These are phyloP conservation scores for Pachycephus smyrnensis DNA, from an alignment of 2,888 invertebrate species.

Conservation along the genomic window DNA sequence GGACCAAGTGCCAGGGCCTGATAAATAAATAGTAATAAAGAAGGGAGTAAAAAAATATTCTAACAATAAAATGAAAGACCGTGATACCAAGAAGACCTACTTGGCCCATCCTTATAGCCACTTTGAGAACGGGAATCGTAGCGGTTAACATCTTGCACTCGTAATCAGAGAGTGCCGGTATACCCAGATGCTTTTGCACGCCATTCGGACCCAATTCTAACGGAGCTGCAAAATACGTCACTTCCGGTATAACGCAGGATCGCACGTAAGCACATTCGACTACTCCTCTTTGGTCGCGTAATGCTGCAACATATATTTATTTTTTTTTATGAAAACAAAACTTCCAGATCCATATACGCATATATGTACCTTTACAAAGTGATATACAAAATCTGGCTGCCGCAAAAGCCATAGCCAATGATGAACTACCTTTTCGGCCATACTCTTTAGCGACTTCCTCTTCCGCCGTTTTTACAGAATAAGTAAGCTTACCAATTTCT, in stretches of 20 bases:
- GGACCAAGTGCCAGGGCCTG: conserved; percentile 35
- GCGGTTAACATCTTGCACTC: conserved; percentile 44
- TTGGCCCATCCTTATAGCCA: conserved; percentile 46
- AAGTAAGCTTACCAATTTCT: conserved; percentile 53
- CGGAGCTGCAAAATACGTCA: conserved; percentile 53
- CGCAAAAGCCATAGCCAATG: conserved; percentile 74
- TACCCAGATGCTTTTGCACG: conserved; percentile 51
- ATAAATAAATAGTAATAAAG: not conserved
- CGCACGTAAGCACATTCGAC: conserved; percentile 55
- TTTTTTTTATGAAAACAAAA: conserved; percentile 4
- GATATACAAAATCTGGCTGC: conserved; percentile 73
- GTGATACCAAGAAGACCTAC: conserved; percentile 29
- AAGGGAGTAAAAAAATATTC: not conserved
- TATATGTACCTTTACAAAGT: conserved; percentile 67
- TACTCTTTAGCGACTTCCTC: conserved; percentile 73
- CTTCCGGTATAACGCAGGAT: conserved; percentile 50
- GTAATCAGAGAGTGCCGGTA: conserved; percentile 45
- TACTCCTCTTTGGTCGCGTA: conserved; percentile 42
- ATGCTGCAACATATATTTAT: conserved; percentile 32
- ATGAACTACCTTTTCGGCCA: conserved; percentile 72
- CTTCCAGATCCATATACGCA: not conserved
- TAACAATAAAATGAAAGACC: not conserved
- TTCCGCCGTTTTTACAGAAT: conserved; percentile 69
- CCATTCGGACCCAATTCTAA: conserved; percentile 55
- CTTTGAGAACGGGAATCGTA: conserved; percentile 39